Percentiles rank a stretch among this genome's conserved stretches.
Evolutionary conservation across 2,888 invertebrate genomes (phyloP).

Genomic region (Metallyticus violacea): DNA sequence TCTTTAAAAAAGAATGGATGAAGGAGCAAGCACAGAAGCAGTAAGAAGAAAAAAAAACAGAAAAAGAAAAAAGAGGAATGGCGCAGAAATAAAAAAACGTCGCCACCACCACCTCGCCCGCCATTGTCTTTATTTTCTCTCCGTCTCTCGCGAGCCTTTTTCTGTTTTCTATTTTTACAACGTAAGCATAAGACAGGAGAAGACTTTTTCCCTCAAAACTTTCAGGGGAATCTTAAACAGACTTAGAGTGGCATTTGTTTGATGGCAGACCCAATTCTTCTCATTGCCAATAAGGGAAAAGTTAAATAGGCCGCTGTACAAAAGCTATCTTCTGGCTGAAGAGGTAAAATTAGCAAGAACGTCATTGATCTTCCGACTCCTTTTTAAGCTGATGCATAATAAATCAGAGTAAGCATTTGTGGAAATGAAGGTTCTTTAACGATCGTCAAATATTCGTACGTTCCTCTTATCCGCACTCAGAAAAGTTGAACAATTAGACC

Average conservation of each 20-base stretch:
- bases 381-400: no score
- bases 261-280: neutral
- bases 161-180: conserved; percentile 20
- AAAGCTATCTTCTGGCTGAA: neutral
- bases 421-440: neutral
- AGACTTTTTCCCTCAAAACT: neutral
- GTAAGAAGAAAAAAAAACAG: neutral
- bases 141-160: neutral
- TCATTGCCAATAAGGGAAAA: neutral
- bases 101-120: conserved; percentile 12
- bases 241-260: neutral
- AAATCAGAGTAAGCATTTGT: neutral
- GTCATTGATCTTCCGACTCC: neutral
- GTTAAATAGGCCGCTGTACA: neutral
- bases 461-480: no score
- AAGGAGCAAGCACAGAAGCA: neutral
- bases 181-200: neutral
- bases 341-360: neutral
- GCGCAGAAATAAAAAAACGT: conserved; percentile 18
- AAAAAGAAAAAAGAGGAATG: neutral
- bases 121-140: conserved; percentile 21
- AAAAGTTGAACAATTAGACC: no score
- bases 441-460: neutral
- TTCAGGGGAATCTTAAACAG: neutral
- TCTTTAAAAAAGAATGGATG: conserved; percentile 28